phyloP scores from a whole-genome alignment of 2,797 vertebrate genomes.

The Hyperoplus lanceolatus region DNA sequence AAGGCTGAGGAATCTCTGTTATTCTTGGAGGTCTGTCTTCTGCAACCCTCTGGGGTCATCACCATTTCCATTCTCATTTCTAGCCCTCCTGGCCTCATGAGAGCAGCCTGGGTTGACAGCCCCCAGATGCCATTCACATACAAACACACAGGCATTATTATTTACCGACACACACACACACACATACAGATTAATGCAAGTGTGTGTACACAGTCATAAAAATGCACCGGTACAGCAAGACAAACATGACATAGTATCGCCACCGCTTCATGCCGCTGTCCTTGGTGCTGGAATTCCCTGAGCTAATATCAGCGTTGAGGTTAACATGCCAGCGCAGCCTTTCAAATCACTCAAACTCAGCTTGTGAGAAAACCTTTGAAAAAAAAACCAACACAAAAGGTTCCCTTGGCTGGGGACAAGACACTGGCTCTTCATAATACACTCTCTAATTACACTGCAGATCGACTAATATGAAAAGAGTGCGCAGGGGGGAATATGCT shows the following conservation, averaged over 20 bases:
- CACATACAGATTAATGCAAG: constrained; percentile 9
- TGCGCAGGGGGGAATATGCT: constrained; percentile 38
- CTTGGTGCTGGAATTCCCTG: constrained; percentile 63
- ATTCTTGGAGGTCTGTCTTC: constrained; percentile 65
- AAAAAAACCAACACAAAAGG: constrained; percentile 1
- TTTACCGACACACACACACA: not conserved
- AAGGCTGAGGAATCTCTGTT: constrained; percentile 59
- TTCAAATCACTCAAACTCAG: constrained; percentile 51
- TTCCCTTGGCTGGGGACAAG: constrained; percentile 33
- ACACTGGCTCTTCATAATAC: constrained; percentile 32
- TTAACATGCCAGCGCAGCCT: constrained; percentile 35
- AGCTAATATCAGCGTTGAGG: constrained; percentile 51
- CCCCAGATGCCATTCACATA: constrained; percentile 17
- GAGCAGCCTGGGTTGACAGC: constrained; percentile 31
- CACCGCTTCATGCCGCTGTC: constrained; percentile 31
- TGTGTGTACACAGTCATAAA: constrained; percentile 34
- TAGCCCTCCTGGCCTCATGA: constrained; percentile 33
- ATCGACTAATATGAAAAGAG: constrained; percentile 56
- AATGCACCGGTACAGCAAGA: not conserved
- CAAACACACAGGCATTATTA: constrained; percentile 24
- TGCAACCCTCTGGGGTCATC: constrained; percentile 61
- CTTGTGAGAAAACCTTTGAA: constrained; percentile 8
- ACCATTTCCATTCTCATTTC: constrained; percentile 64
- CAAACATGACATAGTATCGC: not conserved
- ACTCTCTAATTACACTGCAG: constrained; percentile 55